phyloP scores from a whole-genome alignment of 1,140 invertebrate species.

The Galleria mellonella region DNA sequence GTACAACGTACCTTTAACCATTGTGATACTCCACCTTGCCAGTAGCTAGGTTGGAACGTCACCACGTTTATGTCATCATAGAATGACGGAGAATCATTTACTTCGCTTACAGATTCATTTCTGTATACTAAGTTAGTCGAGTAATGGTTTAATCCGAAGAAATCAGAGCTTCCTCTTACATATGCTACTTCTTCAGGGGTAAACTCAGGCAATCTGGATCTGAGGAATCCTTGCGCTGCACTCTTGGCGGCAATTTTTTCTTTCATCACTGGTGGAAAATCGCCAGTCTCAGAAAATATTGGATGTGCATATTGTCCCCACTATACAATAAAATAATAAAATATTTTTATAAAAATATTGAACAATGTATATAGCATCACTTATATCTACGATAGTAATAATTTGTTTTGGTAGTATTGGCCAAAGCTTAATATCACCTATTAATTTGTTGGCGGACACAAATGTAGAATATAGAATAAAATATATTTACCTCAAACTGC shows the following conservation, averaged over 20 bases:
- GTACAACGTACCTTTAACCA: not conserved
- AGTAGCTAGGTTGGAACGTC: not conserved
- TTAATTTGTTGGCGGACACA: too few species aligned
- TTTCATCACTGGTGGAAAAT: not conserved
- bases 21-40: not conserved
- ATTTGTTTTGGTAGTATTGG: too few species aligned
- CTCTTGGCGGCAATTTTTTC: slow-evolving; percentile 1
- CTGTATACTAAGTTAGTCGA: not conserved
- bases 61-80: not conserved
- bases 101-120: slow-evolving; percentile 1
- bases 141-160: slow-evolving; percentile 1
- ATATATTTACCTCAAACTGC: not conserved
- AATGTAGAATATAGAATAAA: not conserved
- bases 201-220: slow-evolving; percentile 1
- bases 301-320: slow-evolving; percentile 1
- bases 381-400: too few species aligned
- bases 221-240: not conserved
- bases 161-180: not conserved
- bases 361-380: not conserved
- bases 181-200: not conserved
- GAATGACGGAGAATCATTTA: not conserved
- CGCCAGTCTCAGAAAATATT: not conserved
- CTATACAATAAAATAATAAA: not conserved
- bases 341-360: not conserved
- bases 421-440: too few species aligned